A percentile compares a stretch with the other conserved stretches of the same genome.
These are phyloP conservation scores for Furcifer pardalis DNA, from an alignment of 2,797 vertebrate genomes.

Conservation along the genomic window DNA sequence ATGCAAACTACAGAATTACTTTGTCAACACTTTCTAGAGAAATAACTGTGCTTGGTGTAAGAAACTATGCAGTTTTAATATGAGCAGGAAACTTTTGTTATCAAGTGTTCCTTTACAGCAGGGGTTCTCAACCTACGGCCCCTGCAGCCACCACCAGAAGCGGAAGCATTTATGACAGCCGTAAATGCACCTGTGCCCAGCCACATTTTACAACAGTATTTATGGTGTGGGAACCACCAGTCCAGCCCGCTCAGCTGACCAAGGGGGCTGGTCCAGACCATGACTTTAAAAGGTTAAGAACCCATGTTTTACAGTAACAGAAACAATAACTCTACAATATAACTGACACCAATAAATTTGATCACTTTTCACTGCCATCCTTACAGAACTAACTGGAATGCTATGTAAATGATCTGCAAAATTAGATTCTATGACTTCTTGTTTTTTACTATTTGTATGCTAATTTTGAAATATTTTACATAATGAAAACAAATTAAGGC, in stretches of 20 bases:
- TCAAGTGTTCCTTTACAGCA: neutral
- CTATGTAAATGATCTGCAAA: neutral
- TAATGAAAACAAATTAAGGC: neutral
- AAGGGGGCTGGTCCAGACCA: too few relatives aligned
- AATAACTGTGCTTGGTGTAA: neutral
- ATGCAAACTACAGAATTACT: neutral
- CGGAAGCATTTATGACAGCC: too few relatives aligned
- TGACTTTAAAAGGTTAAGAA: too few relatives aligned
- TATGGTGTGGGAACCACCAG: too few relatives aligned
- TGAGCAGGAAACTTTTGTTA: neutral
- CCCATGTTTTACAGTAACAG: too few relatives aligned
- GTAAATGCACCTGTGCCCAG: too few relatives aligned
- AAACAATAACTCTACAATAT: neutral
- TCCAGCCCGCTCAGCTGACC: too few relatives aligned
- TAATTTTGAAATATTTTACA: neutral
- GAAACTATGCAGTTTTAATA: neutral
- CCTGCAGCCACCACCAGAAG: too few relatives aligned
- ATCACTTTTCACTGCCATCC: neutral
- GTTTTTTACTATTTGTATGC: neutral
- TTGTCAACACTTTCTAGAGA: neutral
- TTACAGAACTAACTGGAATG: neutral
- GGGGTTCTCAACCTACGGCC: too few relatives aligned
- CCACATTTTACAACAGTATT: too few relatives aligned
- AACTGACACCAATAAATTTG: neutral
- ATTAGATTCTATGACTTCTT: neutral